phyloP scores from a whole-genome alignment of 2,797 vertebrate species.

The Anas flavirostris region DNA sequence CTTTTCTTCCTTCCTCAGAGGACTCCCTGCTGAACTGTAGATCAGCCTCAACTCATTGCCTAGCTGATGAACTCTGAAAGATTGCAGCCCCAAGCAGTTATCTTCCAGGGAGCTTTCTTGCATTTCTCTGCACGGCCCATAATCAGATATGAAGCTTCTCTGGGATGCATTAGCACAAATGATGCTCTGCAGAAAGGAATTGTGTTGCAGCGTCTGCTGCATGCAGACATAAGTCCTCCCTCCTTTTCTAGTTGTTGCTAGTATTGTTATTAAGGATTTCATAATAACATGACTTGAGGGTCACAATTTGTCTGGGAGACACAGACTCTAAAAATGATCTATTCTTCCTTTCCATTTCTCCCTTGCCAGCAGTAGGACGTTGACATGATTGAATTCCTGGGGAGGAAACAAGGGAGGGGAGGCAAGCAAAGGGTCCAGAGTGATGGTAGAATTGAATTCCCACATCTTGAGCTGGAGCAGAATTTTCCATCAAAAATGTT shows the following conservation, averaged over 20 bases:
- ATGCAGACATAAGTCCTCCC: background rate
- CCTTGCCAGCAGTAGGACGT: background rate
- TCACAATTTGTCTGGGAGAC: background rate
- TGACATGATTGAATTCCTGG: slow-evolving; percentile 2
- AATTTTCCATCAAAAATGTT: background rate
- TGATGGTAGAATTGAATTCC: background rate
- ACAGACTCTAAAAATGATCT: background rate
- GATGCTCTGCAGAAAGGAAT: background rate
- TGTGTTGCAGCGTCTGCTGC: background rate
- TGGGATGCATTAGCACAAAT: slow-evolving; percentile 9
- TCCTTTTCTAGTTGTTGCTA: background rate
- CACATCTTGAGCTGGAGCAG: background rate
- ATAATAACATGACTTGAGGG: background rate
- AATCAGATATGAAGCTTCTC: slow-evolving; percentile 3
- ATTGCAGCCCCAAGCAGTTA: slow-evolving; percentile 19
- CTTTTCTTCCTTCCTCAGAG: background rate
- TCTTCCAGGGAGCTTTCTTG: slow-evolving; percentile 26
- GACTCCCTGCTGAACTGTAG: background rate
- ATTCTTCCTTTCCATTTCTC: background rate
- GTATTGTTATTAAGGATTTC: slow-evolving; percentile 9
- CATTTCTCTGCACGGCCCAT: background rate
- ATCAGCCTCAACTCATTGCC: background rate
- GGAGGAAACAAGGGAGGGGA: background rate
- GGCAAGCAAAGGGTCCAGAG: background rate
- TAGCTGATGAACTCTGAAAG: slow-evolving; percentile 39